Evolutionary conservation across 1,140 invertebrate genomes (phyloP), one percentile per base, ranked within the genome.

Genomic region (Caerostris extrusa): DNA sequence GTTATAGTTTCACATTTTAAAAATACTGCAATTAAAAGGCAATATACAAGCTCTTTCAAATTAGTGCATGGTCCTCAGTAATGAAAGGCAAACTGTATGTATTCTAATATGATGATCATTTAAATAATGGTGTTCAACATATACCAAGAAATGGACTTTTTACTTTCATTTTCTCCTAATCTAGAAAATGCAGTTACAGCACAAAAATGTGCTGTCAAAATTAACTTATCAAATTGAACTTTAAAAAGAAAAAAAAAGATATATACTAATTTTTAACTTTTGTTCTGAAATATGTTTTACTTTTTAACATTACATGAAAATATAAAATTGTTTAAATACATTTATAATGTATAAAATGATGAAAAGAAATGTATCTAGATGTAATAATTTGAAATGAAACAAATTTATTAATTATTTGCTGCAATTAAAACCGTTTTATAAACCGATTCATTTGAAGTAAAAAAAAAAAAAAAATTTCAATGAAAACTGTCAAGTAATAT

Each of bases 31-130:
- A 77, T 77, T 57, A 71, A 57, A 90, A 90, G 88, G 88, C 88
- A 90, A 71, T 90, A 71, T 90, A 90, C 64, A 90, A 90, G 88
- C 88, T 90, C 88, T n/a, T 71, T 90, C 64, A 90, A 19, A 90
- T 55, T 55, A 90, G 88, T 90, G 64, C 88, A 90, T 90, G 88
- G 88, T 77, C 88, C 64, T 90, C 64, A 77, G 19, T 77, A 64
- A 58, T 56, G 56, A 90, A 90, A 90, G 69, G 88, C 53, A 55
- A 88, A 17, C 50, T 64, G 57, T 67, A 67, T 34, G 58, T 50
- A 88, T 88, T 64, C 17, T 50, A 57, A 57, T 58, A 57, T n/a
- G 14, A 81, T 50, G 12, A 81, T 8, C 50, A 17, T 19, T 50
- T 55, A 88, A n/a, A 88, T 8, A 12, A 53, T 67, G 14, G 17